Percentiles rank a stretch among this genome's conserved stretches.
Evolutionary conservation across 2,797 vertebrate genomes (phyloP).

Genomic region (Sciurus carolinensis): DNA sequence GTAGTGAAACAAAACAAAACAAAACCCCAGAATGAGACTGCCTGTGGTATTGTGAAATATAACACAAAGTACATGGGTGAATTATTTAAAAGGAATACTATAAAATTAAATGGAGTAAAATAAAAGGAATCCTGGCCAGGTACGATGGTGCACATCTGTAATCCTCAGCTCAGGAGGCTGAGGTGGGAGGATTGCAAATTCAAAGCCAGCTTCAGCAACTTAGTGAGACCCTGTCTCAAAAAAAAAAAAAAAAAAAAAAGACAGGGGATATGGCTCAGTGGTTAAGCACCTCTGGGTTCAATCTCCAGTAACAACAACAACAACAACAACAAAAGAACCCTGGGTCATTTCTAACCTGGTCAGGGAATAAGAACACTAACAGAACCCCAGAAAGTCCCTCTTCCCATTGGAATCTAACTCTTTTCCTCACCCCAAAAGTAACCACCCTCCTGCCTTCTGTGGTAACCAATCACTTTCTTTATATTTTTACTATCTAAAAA

Average conservation of each 20-base stretch:
- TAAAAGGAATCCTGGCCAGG: background rate
- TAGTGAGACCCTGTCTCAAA: too few species aligned
- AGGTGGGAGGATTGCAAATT: too few species aligned
- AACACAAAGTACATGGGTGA: background rate
- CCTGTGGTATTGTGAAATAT: background rate
- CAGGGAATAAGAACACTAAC: background rate
- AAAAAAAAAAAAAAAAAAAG: too few species aligned
- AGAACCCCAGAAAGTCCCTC: background rate
- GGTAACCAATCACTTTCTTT: background rate
- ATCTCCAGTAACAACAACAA: too few species aligned
- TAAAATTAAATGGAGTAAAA: background rate
- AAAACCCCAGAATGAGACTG: background rate
- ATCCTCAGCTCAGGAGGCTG: too few species aligned
- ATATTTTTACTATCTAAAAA: constrained; percentile 33
- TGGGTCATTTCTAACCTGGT: background rate
- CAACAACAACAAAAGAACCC: background rate
- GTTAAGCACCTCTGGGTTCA: too few species aligned
- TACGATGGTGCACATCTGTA: too few species aligned
- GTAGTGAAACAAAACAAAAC: constrained; percentile 7
- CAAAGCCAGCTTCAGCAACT: too few species aligned
- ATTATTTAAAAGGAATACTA: background rate
- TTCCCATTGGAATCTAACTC: background rate
- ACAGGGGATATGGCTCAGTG: too few species aligned
- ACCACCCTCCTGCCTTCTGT: background rate
- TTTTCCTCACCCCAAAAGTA: background rate